Base-by-base conservation (phyloP, 1,140 invertebrate genomes). In the Bombus pascuorum region DNA sequence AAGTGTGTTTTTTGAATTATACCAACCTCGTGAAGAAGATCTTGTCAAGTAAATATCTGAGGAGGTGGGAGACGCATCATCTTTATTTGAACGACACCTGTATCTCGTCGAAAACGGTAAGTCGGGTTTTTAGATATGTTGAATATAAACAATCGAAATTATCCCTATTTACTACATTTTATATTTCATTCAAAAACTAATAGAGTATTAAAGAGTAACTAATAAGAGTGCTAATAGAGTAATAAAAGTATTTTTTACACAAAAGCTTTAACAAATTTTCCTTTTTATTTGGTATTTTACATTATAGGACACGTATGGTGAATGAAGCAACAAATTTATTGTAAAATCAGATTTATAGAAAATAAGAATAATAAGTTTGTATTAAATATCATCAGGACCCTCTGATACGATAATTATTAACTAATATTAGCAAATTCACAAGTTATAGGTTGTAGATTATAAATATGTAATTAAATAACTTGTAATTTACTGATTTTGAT, bases 31-130 rank as follows among this genome's bases (percentile, higher is more conserved):
- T 98, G 80, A 97, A 97, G 93, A 98, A 98, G 94, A 97, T 98
- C 81, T 95, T 98, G 82, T 97, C 97, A 76, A 97, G 97, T 59
- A 97, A 97, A 93, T 98, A 98, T 91, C 95, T 98, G 9, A 94
- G 98, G 68, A 94, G 97, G 85, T 98, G 97, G 97, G 98, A 98
- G 93, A 97, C 96, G 65, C 97, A 98, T 93, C 97, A 97, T 91
- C 95, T 98, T 8, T 96, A 96, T 86, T 94, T 98, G 75, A 96
- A 96, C 88, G 96, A 97, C 89, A 95, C 96, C 34, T 96, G 97
- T 90, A 96, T 98, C 70, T 96, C 96, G 72, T 98, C 97, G 0
- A 97, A 96, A 95, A 97, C 97, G 96, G 98, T 98, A 94, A 96
- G 97, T 96, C 25, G 12, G 28, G 28, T 47, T 47, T 47, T 47